Base-by-base conservation (phyloP, 2,797 vertebrate genomes). In the Scolopax bukidnonensis region DNA sequence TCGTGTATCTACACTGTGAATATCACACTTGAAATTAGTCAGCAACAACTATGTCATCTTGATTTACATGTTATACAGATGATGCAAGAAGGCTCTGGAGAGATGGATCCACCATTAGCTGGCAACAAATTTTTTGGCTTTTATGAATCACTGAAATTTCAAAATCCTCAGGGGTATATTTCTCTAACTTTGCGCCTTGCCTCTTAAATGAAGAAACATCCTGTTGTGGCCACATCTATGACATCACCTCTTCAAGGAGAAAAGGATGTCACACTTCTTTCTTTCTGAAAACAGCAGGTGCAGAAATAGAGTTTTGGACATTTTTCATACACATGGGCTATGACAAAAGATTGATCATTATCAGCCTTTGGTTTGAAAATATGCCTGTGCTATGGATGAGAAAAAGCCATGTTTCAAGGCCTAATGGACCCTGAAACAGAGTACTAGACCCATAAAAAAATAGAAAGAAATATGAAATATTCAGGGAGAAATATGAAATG, bases 141-240 rank as follows among this genome's bases (percentile, higher is more conserved):
- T 78, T 75, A 68, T 57, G 53, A 79, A 87, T 67, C 36, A 70
- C 16, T 56, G 41, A 85, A 89, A 84, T 82, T 36, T 79, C 47
- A 67, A 25, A 90, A 80, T 59, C 70, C 43, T 89, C 86, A 50
- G 14, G 21, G 16, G 53, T 43, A 3, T 74, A 24, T 68, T 89
- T 87, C 41, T 83, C 48, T 80, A 76, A 57, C 38, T 71, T 91
- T 61, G 32, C 38, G 91, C 68, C 75, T 82, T 95, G 56, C 36
- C 40, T 95, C 27, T 90, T 80, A 86, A 89, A 68, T 47, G 68
- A 93, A 80, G 48, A 90, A 96, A 53, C 6, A 64, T 23, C 54
- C 41, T 0, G 0, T 30, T 80, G 32, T 85, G 56, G 47, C n/a
- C 28, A 30, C 38, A 85, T 57, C 27, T 47, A 23, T 85, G 82